These are phyloP conservation scores for Typhlichthys eigenmanni DNA, from an alignment of 2,797 vertebrate genomes.

Conservation along the genomic window DNA sequence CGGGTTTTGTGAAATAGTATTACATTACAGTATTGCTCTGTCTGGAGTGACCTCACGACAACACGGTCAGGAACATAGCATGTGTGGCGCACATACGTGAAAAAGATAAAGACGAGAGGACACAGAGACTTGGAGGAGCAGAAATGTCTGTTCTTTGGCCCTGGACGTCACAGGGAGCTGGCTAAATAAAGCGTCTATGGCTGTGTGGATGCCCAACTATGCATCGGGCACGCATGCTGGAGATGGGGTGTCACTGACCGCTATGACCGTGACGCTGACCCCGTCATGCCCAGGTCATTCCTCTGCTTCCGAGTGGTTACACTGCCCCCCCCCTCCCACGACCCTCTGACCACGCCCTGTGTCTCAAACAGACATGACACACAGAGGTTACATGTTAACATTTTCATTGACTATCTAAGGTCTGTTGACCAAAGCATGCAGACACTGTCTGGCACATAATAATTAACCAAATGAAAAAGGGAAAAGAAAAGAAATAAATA, in stretches of 20 bases:
- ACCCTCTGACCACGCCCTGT: slow-evolving; percentile 28
- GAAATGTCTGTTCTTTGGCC: slow-evolving; percentile 24
- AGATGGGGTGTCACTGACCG: slow-evolving; percentile 52
- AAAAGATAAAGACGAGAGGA: no score
- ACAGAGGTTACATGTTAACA: not conserved
- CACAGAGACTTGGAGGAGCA: slow-evolving; percentile 3
- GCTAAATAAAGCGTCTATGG: slow-evolving; percentile 67
- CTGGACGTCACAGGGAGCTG: slow-evolving; percentile 19
- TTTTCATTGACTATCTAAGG: not conserved
- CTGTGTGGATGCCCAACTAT: slow-evolving; percentile 66
- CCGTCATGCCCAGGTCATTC: slow-evolving; percentile 18
- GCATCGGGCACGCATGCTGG: slow-evolving; percentile 47
- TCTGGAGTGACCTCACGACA: no score
- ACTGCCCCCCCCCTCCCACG: not conserved
- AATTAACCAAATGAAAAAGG: no score
- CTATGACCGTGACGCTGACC: slow-evolving; percentile 48
- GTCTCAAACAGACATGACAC: slow-evolving; percentile 10
- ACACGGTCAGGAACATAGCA: no score
- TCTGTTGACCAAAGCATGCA: not conserved
- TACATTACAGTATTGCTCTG: no score
- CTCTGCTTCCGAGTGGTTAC: not conserved
- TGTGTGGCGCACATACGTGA: no score
- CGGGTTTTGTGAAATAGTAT: no score
- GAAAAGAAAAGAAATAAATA: not conserved
- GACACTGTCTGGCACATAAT: no score